phyloP scores from a whole-genome alignment of 2,797 vertebrate genomes.

The Channallabes apus region DNA sequence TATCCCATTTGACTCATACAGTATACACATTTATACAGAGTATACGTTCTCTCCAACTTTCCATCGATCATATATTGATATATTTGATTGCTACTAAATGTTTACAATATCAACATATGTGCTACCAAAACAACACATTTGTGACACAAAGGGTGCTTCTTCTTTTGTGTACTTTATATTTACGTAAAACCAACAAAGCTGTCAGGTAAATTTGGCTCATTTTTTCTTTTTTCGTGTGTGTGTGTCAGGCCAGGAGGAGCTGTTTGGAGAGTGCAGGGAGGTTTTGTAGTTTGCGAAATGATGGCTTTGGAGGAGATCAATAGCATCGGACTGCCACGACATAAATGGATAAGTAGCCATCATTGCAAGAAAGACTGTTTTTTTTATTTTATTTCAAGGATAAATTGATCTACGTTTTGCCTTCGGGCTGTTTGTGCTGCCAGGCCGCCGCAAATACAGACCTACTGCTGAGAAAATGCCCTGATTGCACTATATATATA shows the following conservation, averaged over 20 bases:
- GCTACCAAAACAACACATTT: conserved; percentile 9
- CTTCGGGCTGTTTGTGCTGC: conserved; percentile 46
- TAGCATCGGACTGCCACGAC: conserved; percentile 82
- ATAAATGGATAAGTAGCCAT: conserved; percentile 91
- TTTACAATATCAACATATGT: too few species aligned
- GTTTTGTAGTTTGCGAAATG: conserved; percentile 40
- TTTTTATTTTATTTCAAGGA: conserved; percentile 75
- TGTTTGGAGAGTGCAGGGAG: conserved; percentile 34
- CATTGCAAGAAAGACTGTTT: conserved; percentile 89
- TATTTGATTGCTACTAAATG: not conserved
- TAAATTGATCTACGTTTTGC: conserved; percentile 89
- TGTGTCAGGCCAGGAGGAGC: conserved; percentile 28
- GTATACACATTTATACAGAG: not conserved
- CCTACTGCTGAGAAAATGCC: conserved; percentile 80
- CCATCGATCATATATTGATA: not conserved
- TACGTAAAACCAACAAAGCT: conserved; percentile 38
- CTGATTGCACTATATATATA: conserved; percentile 65
- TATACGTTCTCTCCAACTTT: not conserved
- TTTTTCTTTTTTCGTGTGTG: not conserved
- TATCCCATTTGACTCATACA: not conserved
- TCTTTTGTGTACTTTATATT: conserved; percentile 38
- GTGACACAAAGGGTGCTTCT: conserved; percentile 29
- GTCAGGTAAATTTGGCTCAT: conserved; percentile 18
- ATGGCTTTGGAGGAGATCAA: conserved; percentile 79
- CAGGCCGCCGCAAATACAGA: conserved; percentile 71